phyloP scores from a whole-genome alignment of 2,797 vertebrate species.

The Ceryle rudis region DNA sequence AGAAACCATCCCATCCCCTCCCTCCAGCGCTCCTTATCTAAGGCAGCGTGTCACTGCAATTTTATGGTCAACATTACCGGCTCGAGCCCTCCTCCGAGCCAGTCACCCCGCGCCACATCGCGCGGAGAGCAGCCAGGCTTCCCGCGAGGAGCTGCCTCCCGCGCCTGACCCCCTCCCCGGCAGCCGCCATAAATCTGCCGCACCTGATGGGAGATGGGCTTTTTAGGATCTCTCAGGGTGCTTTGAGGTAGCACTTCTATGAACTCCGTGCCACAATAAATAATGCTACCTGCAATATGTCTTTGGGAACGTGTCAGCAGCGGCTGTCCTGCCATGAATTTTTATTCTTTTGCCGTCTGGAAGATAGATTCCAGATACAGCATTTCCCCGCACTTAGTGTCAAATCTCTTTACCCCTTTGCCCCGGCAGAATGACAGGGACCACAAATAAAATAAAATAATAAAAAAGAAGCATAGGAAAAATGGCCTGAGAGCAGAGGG shows the following conservation, averaged over 20 bases:
- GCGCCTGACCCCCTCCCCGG: constrained; percentile 76
- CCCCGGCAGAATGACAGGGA: constrained; percentile 81
- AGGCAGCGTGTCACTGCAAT: constrained; percentile 75
- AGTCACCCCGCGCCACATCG: constrained; percentile 56
- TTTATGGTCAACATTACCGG: constrained; percentile 75
- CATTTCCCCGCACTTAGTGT: constrained; percentile 83
- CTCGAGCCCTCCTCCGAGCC: constrained; percentile 72
- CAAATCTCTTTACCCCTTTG: constrained; percentile 86
- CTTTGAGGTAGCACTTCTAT: constrained; percentile 85
- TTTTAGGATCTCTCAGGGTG: constrained; percentile 88
- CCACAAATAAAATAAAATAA: constrained; percentile 84
- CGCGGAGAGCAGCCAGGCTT: constrained; percentile 72
- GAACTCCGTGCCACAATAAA: constrained; percentile 86
- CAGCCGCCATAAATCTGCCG: constrained; percentile 82
- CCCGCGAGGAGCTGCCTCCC: constrained; percentile 68
- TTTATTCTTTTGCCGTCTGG: constrained; percentile 84
- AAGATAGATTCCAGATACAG: constrained; percentile 87
- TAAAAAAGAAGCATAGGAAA: constrained; percentile 75
- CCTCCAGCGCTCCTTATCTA: constrained; percentile 59
- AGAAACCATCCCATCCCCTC: constrained; percentile 42
- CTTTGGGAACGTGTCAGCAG: constrained; percentile 83
- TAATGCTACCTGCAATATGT: constrained; percentile 88
- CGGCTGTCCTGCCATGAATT: constrained; percentile 84
- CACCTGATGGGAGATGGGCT: constrained; percentile 87
- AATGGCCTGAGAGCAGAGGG: constrained; percentile 68